A percentile compares a stretch with the other conserved stretches of the same genome.
Evolutionary conservation across 2,113 vertebrate genomes (phyloP).

Genomic region (Aldabrachelys gigantea): DNA sequence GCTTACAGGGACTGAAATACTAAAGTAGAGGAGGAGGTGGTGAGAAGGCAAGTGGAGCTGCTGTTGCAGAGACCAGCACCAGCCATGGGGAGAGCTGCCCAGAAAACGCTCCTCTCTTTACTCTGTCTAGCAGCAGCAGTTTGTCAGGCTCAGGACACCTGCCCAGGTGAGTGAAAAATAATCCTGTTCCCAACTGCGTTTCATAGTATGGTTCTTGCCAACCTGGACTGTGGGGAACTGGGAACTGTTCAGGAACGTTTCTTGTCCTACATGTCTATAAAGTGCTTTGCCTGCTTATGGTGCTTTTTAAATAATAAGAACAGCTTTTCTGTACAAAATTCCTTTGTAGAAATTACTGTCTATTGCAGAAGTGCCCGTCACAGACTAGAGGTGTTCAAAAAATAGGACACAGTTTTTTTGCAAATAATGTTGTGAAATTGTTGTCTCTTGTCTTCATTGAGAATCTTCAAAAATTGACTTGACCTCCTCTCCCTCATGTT

Average conservation of each 20-base stretch:
- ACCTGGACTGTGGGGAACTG: background rate
- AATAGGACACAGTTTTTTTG: background rate
- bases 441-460: background rate
- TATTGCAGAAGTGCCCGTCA: background rate
- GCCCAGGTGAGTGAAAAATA: background rate
- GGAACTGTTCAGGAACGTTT: background rate
- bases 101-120: background rate
- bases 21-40: background rate
- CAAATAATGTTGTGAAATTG: background rate
- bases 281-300: background rate
- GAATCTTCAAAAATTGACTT: background rate
- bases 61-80: background rate
- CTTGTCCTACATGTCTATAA: background rate
- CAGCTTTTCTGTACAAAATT: background rate
- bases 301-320: background rate
- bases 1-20: background rate
- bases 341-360: background rate
- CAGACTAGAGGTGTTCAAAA: background rate
- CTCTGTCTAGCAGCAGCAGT: background rate
- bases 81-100: background rate
- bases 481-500: background rate
- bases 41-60: background rate
- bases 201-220: background rate
- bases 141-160: background rate
- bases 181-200: background rate